Evolutionary conservation across 2,113 vertebrate genomes (phyloP).

Genomic region (Aldabrachelys gigantea): DNA sequence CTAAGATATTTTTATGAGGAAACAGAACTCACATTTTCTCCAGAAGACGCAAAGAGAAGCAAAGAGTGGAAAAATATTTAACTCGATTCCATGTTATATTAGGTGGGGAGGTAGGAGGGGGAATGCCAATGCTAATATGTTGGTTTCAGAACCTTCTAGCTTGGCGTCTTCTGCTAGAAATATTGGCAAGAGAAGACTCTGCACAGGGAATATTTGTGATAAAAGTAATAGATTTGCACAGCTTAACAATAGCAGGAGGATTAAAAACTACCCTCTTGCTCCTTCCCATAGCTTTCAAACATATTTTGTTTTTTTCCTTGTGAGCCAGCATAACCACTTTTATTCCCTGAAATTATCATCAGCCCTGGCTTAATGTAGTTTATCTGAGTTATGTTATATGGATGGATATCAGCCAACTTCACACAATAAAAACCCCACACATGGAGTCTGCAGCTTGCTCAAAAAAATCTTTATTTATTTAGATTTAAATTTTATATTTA

Average conservation of each 20-base stretch:
- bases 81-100: conserved; percentile 72
- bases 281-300: conserved; percentile 55
- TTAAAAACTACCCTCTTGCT: conserved; percentile 24
- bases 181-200: conserved; percentile 58
- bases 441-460: not conserved
- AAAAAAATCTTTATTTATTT: not conserved
- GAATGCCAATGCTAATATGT: conserved; percentile 60
- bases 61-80: conserved; percentile 77
- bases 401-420: not conserved
- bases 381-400: conserved; percentile 40
- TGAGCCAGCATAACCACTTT: conserved; percentile 44
- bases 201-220: conserved; percentile 52
- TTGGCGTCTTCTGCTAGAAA: conserved; percentile 59
- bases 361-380: conserved; percentile 30
- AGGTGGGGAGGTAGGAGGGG: conserved; percentile 40
- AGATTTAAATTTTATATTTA: not conserved
- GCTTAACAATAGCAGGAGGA: conserved; percentile 65
- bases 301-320: conserved; percentile 61
- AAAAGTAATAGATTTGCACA: conserved; percentile 63
- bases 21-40: conserved; percentile 78
- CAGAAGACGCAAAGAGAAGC: conserved; percentile 72
- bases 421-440: not conserved
- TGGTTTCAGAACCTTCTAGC: conserved; percentile 69
- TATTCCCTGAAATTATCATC: conserved; percentile 48
- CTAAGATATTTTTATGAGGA: conserved; percentile 78